Evolutionary conservation across 2,113 vertebrate genomes (phyloP).

Genomic region (Numida meleagris): DNA sequence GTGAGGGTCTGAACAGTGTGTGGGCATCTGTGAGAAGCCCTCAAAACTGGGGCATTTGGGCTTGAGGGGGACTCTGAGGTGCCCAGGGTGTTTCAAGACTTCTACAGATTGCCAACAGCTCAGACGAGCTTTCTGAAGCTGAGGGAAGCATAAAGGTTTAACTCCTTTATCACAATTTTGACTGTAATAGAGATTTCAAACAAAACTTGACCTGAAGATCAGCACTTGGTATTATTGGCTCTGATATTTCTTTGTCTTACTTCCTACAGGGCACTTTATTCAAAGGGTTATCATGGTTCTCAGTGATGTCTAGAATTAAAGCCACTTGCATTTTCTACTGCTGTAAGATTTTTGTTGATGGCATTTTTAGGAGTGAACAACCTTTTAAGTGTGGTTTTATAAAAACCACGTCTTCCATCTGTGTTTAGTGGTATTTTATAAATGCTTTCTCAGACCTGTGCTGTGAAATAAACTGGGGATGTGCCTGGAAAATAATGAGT

Average conservation of each 20-base stretch:
- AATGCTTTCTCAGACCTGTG: not conserved
- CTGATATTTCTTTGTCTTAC: not conserved
- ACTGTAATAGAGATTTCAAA: not conserved
- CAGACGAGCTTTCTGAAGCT: not conserved
- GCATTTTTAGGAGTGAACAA: not conserved
- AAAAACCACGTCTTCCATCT: not conserved
- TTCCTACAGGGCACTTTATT: not conserved
- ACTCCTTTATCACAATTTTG: not conserved
- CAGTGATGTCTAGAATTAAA: not conserved
- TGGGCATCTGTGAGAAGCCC: not conserved
- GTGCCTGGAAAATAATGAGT: not conserved
- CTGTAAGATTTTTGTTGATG: not conserved
- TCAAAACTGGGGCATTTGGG: not conserved
- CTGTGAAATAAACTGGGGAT: constrained; percentile 20
- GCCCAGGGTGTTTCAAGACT: not conserved
- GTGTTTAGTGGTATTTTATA: not conserved
- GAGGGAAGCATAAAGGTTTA: not conserved
- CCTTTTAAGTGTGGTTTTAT: not conserved
- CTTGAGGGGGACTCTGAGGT: not conserved
- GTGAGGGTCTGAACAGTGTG: not conserved
- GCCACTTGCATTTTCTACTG: not conserved
- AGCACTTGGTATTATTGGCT: not conserved
- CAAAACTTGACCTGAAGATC: not conserved
- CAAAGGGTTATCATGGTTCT: not conserved
- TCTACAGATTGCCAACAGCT: not conserved